Percentiles rank a stretch among this genome's conserved stretches.
Conservation (phyloP, 2,797 vertebrate species). For the Enteromius treurensis region DNA sequence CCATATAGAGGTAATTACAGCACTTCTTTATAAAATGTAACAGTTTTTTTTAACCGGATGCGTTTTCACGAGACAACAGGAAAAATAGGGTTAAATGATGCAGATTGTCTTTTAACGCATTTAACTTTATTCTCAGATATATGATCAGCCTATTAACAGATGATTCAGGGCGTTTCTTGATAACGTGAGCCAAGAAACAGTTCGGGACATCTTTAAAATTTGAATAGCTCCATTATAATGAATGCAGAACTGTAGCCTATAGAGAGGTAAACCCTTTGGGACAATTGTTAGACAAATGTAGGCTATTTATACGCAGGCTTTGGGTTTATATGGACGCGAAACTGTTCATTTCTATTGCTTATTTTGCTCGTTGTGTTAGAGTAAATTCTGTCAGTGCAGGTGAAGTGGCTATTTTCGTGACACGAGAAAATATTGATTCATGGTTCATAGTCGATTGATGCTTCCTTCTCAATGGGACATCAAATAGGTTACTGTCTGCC, state of each 20-base stretch:
- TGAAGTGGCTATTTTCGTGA: not conserved
- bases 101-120: constrained; percentile 55
- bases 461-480: constrained; percentile 22
- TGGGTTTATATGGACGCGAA: not conserved
- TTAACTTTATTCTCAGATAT: not conserved
- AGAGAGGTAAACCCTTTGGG: not conserved
- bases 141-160: too few relatives aligned
- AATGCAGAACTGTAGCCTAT: not conserved
- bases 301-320: not conserved
- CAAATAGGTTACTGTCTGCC: not conserved
- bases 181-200: not conserved
- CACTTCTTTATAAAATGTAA: constrained; percentile 48
- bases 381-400: not conserved
- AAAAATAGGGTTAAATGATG: constrained; percentile 67
- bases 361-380: not conserved
- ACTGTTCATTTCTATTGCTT: not conserved
- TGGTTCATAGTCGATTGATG: not conserved
- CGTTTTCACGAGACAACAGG: not conserved
- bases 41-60: constrained; percentile 4
- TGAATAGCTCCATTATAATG: not conserved
- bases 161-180: constrained; percentile 57
- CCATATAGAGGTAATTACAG: constrained; percentile 59
- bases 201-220: not conserved
- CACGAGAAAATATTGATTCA: constrained; percentile 37
- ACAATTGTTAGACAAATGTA: not conserved